A percentile compares a stretch with the other conserved stretches of the same genome.
phyloP scores from a whole-genome alignment of 2,888 invertebrate species.

The Aphodius sticticus region DNA sequence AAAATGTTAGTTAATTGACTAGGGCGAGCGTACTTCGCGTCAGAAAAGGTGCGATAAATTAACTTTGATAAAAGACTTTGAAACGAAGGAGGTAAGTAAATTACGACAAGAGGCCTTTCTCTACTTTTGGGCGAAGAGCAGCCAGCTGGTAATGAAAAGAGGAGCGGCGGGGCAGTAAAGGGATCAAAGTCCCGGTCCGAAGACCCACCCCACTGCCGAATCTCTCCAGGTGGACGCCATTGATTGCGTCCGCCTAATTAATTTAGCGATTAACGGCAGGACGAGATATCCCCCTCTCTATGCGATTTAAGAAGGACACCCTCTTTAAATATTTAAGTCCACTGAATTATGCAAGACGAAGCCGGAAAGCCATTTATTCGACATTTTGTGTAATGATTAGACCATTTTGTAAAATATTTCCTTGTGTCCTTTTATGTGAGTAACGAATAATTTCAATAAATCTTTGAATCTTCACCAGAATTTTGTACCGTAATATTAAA shows the following conservation, averaged over 20 bases:
- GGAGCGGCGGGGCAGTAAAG: conserved; percentile 27
- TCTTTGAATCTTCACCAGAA: too few species aligned
- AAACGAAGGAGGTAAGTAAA: conserved; percentile 49
- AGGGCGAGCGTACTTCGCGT: conserved; percentile 46
- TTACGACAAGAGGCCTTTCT: conserved; percentile 46
- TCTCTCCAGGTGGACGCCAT: conserved; percentile 12
- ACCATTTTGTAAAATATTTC: too few species aligned
- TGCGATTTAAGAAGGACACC: conserved; percentile 14
- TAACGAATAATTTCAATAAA: too few species aligned
- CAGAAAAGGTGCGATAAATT: conserved; percentile 48
- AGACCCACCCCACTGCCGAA: not conserved
- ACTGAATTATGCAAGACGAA: not conserved
- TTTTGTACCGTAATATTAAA: too few species aligned
- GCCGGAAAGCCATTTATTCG: not conserved
- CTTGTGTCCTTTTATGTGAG: too few species aligned
- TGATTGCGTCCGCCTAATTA: conserved; percentile 19
- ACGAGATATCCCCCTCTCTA: conserved; percentile 8
- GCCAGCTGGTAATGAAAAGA: conserved; percentile 21
- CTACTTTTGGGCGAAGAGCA: conserved; percentile 36
- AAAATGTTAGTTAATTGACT: conserved; percentile 43
- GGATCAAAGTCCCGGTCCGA: conserved; percentile 44
- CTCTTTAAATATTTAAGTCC: conserved; percentile 21
- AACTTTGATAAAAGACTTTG: conserved; percentile 52
- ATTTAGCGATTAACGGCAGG: conserved; percentile 22
- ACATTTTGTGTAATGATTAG: too few species aligned